A percentile compares a stretch with the other conserved stretches of the same genome.
phyloP scores from a whole-genome alignment of 2,113 vertebrate species.

The Mungos mungo region DNA sequence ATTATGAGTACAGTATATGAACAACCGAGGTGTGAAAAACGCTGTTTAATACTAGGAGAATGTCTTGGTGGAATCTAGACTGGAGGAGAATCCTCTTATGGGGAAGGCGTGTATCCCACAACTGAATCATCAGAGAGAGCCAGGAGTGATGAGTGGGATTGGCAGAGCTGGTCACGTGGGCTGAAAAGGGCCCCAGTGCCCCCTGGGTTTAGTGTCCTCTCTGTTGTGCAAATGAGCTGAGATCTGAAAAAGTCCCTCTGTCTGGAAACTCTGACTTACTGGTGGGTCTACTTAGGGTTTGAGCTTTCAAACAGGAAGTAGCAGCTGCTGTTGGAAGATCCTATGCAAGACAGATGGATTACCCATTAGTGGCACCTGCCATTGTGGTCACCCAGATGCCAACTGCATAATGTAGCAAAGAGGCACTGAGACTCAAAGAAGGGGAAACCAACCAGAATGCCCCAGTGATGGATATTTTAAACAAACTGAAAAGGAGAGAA shows the following conservation, averaged over 20 bases:
- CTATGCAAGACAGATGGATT: neutral
- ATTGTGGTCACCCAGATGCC: neutral
- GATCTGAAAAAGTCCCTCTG: neutral
- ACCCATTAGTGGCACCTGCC: neutral
- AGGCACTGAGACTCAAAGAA: neutral
- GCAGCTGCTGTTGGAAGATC: neutral
- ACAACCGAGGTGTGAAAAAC: neutral
- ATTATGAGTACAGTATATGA: neutral
- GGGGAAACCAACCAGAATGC: neutral
- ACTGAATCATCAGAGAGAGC: neutral
- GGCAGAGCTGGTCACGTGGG: neutral
- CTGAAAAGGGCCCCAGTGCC: rapidly evolving
- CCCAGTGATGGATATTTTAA: neutral
- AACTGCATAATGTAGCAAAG: neutral
- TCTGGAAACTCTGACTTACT: conserved; percentile 14
- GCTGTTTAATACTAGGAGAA: no score
- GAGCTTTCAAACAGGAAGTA: conserved; percentile 55
- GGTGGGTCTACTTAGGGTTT: neutral
- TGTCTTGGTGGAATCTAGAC: neutral
- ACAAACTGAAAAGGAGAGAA: neutral
- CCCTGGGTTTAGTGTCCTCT: neutral
- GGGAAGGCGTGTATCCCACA: neutral
- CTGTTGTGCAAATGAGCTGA: neutral
- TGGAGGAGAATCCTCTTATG: neutral
- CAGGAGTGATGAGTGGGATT: neutral